Conservation (phyloP, 2,113 vertebrate species). For the Okapia johnstoni region DNA sequence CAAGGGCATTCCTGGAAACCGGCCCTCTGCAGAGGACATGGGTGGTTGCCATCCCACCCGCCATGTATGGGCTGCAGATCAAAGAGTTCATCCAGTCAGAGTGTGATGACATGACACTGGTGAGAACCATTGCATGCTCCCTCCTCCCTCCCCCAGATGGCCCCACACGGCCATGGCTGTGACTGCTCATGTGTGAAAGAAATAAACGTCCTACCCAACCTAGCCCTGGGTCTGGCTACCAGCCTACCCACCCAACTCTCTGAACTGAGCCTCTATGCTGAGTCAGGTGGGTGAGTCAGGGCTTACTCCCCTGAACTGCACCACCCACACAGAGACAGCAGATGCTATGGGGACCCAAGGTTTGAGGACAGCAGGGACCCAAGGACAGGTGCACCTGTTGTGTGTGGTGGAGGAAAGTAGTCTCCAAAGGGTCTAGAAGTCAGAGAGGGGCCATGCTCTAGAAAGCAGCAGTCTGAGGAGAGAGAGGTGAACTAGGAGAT, state of each 20-base stretch:
- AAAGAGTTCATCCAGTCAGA: background rate
- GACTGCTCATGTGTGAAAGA: background rate
- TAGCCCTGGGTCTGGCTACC: background rate
- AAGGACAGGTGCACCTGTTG: background rate
- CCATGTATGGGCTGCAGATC: background rate
- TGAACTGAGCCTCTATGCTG: background rate
- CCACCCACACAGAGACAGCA: background rate
- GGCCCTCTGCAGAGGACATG: background rate
- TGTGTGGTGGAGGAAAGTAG: background rate
- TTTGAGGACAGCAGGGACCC: background rate
- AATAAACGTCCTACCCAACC: background rate
- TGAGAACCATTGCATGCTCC: background rate
- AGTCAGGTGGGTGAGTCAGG: background rate
- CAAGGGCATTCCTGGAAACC: background rate
- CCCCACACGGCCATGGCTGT: background rate
- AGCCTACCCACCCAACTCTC: background rate
- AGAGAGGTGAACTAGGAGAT: background rate
- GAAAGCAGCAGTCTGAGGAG: background rate
- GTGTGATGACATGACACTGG: background rate
- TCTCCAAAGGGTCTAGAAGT: background rate
- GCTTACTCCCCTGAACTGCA: background rate
- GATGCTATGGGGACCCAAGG: background rate
- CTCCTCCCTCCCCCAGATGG: background rate
- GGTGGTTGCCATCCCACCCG: background rate
- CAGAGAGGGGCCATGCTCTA: background rate